Evolutionary conservation across 2,888 invertebrate genomes (phyloP), one percentile per base, ranked within the genome.

Genomic region (Caenorhabditis zanzibari): DNA sequence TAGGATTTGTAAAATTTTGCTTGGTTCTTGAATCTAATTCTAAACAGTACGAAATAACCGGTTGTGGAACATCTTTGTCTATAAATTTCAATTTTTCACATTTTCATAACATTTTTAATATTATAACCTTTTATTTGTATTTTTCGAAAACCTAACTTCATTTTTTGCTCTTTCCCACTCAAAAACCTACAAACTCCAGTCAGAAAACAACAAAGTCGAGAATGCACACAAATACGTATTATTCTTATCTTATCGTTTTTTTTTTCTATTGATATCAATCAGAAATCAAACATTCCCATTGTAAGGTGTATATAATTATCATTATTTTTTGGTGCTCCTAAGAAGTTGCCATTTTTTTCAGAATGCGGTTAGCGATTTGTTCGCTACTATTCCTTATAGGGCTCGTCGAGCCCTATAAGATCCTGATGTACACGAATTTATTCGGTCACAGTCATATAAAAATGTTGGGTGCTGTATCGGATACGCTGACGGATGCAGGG

Each of bases 391-490:
- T n/a, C n/a, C n/a, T n/a, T n/a, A n/a, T 73, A 24, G 16, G 49
- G 76, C 59, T 59, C 66, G 26, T 4, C 0, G 76, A 59, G 68
- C 68, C 76, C 38, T 76, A 76, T 26, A 76, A 76, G 28, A 76
- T 68, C 0, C 68, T 76, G 6, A 59, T 76, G 76, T 76, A 76
- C 38, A 76, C 76, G 7, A 76, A 76, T 52, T 38, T 68, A 26
- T 76, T 76, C 41, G 76, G 76, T 41, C 68, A 76, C 26, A 69
- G 68, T 59, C 76, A 76, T 16, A 61, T 76, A 10, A 76, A 76
- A 41, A 76, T 69, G 68, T 41, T 76, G 52, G 76, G 76, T 1
- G 59, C 76, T 7, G 69, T 76, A 14, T 59, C 76, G 49, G 76
- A 76, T 38, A 69, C 76, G 4, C 26, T 76, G 12, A 76, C 76